Evolutionary conservation across 2,888 invertebrate genomes (phyloP).

Genomic region (Corythucha ciliata): DNA sequence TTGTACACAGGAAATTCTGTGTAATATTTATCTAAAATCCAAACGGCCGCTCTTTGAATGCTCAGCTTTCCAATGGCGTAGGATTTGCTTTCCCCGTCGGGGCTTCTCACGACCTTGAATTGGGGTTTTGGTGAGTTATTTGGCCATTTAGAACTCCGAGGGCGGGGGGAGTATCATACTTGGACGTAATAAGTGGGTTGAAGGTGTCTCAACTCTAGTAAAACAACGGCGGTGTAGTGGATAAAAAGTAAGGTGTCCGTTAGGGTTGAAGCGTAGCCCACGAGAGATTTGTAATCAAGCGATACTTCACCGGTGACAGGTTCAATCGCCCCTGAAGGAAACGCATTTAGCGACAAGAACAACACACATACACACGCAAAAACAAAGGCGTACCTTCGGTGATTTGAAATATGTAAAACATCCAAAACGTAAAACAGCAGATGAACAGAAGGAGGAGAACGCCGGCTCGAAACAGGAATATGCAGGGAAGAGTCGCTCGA

Average conservation of each 20-base stretch:
- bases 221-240: constrained; percentile 84
- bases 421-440: constrained; percentile 93
- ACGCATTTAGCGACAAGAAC: neutral
- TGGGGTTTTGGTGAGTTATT: no score
- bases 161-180: constrained; percentile 38
- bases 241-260: constrained; percentile 90
- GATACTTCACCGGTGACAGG: constrained; percentile 68
- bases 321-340: constrained; percentile 55
- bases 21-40: constrained; percentile 86
- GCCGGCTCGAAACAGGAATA: constrained; percentile 81
- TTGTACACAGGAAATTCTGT: constrained; percentile 95
- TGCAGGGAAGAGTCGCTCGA: constrained; percentile 79
- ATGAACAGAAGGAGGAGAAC: constrained; percentile 81
- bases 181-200: constrained; percentile 83
- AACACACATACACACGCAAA: neutral
- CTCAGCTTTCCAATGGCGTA: constrained; percentile 85
- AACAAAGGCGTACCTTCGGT: constrained; percentile 35
- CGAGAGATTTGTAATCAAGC: constrained; percentile 72
- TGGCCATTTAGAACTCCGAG: neutral
- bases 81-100: constrained; percentile 84
- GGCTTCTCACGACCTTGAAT: constrained; percentile 69
- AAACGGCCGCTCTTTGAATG: constrained; percentile 90
- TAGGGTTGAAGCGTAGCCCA: constrained; percentile 85
- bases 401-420: constrained; percentile 88
- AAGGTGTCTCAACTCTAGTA: constrained; percentile 86